Conservation (phyloP, 2,797 vertebrate species). For the Notamacropus eugenii region DNA sequence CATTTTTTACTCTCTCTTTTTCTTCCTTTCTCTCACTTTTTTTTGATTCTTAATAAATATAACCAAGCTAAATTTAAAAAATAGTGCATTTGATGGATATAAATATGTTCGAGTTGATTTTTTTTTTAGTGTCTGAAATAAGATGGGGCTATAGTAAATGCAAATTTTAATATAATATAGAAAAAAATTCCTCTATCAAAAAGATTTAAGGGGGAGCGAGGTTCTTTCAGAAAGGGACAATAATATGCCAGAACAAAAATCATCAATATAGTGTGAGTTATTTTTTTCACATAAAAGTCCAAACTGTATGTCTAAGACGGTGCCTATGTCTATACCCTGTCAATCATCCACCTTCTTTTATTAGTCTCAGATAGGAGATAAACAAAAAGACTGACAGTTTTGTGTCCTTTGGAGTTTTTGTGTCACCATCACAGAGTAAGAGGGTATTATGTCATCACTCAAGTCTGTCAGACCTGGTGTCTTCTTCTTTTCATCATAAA, state of each 20-base stretch:
- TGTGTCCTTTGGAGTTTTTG: constrained; percentile 85
- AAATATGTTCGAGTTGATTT: neutral
- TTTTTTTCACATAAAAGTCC: constrained; percentile 67
- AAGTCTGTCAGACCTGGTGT: constrained; percentile 81
- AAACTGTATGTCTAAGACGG: constrained; percentile 57
- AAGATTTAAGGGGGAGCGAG: constrained; percentile 55
- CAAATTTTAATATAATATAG: constrained; percentile 11
- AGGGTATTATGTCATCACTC: constrained; percentile 84
- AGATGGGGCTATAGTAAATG: neutral
- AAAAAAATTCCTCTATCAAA: neutral
- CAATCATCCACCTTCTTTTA: constrained; percentile 83
- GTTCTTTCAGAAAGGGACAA: constrained; percentile 58
- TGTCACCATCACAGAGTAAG: constrained; percentile 81
- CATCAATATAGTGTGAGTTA: constrained; percentile 30
- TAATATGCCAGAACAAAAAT: constrained; percentile 70
- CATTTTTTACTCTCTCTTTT: neutral
- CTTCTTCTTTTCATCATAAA: constrained; percentile 77
- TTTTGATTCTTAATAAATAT: neutral
- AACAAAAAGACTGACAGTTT: constrained; percentile 86
- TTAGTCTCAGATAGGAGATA: constrained; percentile 84
- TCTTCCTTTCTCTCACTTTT: neutral
- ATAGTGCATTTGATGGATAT: neutral
- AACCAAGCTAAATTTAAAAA: neutral
- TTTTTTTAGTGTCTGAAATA: neutral
- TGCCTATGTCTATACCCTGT: constrained; percentile 72